Conservation (phyloP, 2,888 invertebrate species). For the Callyntrura guangdongensis region DNA sequence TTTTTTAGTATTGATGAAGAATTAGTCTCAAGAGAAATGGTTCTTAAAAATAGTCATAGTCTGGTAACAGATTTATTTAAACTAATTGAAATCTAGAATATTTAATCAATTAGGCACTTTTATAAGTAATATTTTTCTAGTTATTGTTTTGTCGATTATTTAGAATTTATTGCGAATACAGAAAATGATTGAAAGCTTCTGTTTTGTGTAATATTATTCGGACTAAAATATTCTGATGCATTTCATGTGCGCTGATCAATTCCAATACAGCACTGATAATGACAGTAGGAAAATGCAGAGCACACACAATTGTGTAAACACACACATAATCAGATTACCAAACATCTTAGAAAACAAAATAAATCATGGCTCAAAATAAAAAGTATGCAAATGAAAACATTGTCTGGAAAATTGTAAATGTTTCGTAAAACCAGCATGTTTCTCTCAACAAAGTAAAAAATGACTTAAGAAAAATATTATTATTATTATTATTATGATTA, state of each 20-base stretch:
- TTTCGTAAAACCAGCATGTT: background rate
- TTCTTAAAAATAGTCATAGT: no score
- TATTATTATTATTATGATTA: background rate
- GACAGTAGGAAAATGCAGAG: constrained; percentile 6
- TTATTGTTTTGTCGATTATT: constrained; percentile 18
- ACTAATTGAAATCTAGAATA: background rate
- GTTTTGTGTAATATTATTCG: no score
- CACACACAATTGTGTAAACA: background rate
- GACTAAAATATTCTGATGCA: no score
- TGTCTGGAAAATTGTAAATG: background rate
- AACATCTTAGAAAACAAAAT: background rate
- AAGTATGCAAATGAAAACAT: background rate
- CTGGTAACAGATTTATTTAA: no score
- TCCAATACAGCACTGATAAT: background rate
- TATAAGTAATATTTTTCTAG: background rate
- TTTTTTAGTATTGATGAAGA: background rate
- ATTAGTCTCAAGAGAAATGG: no score
- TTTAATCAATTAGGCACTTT: background rate
- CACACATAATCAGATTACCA: background rate
- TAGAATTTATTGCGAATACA: background rate
- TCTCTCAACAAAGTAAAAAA: background rate
- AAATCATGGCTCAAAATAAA: background rate
- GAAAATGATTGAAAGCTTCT: constrained; percentile 37
- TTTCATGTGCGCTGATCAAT: no score
- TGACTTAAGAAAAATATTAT: background rate